phyloP scores from a whole-genome alignment of 1,140 invertebrate species.

The Uloborus diversus region DNA sequence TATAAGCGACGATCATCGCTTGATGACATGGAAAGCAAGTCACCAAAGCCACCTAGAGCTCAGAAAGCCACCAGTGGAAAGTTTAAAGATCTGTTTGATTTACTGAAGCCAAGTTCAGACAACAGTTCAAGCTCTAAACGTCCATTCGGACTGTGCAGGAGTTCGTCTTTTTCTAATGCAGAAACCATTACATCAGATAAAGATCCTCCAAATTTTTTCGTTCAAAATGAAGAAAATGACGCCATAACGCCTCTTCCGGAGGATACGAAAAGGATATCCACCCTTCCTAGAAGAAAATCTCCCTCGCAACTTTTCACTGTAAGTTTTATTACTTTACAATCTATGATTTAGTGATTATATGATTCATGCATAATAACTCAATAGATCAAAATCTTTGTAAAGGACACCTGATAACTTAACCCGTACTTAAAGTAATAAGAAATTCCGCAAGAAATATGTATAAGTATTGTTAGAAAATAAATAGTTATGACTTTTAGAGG shows the following conservation, averaged over 20 bases:
- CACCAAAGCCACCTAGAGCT: slow-evolving; percentile 14
- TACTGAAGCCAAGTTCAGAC: slow-evolving; percentile 19
- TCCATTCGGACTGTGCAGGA: slow-evolving; percentile 11
- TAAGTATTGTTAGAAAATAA: no score
- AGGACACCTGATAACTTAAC: no score
- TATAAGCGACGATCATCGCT: slow-evolving; percentile 32
- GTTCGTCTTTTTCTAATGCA: slow-evolving; percentile 26
- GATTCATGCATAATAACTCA: no score
- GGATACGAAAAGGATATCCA: slow-evolving; percentile 7
- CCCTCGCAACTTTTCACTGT: slow-evolving; percentile 1
- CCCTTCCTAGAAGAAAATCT: slow-evolving; percentile 21
- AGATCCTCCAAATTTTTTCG: background rate
- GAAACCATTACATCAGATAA: background rate
- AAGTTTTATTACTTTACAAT: background rate
- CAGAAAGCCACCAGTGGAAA: slow-evolving; percentile 16
- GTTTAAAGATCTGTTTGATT: slow-evolving; percentile 27
- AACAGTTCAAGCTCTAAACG: background rate
- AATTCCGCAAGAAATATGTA: no score
- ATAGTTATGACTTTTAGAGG: no score
- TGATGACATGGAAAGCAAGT: slow-evolving; percentile 31
- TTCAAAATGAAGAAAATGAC: background rate
- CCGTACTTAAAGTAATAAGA: no score
- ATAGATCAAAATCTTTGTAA: no score
- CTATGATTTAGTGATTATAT: background rate
- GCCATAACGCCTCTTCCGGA: background rate